These are phyloP conservation scores for Melipona quadrifasciata DNA, from an alignment of 1,140 invertebrate genomes.

Conservation along the genomic window DNA sequence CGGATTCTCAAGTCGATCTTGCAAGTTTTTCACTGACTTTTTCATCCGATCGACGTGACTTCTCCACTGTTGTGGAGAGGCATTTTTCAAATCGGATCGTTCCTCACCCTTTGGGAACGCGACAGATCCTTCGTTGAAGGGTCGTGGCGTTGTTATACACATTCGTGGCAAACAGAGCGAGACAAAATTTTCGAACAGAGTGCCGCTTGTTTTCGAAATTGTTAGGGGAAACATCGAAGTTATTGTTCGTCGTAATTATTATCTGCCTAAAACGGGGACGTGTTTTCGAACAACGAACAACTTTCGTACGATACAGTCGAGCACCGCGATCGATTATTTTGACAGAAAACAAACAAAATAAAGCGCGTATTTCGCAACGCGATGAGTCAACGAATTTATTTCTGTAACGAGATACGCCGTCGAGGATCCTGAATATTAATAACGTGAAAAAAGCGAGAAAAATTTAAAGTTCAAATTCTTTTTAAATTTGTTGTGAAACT, in stretches of 20 bases:
- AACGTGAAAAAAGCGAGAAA: too few relatives aligned
- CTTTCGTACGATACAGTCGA: not conserved
- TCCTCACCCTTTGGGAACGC: not conserved
- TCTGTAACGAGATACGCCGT: too few relatives aligned
- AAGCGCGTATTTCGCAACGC: too few relatives aligned
- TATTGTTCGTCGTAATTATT: not conserved
- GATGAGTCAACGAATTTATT: too few relatives aligned
- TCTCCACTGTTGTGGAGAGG: accelerated
- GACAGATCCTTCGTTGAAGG: not conserved
- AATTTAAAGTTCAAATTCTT: too few relatives aligned
- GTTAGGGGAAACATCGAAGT: not conserved
- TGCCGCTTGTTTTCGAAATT: not conserved
- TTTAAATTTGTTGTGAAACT: too few relatives aligned
- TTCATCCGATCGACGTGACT: not conserved
- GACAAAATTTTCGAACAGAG: not conserved
- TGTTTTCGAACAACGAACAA: not conserved
- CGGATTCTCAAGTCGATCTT: not conserved
- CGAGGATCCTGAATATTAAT: too few relatives aligned
- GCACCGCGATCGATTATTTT: not conserved
- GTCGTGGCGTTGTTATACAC: too few relatives aligned
- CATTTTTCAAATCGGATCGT: not conserved
- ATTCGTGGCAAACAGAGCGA: not conserved
- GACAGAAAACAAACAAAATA: not conserved
- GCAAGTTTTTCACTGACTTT: not conserved
- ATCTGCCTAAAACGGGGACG: not conserved